Conservation (phyloP, 2,113 vertebrate genomes). For the Ibidorhyncha struthersii region DNA sequence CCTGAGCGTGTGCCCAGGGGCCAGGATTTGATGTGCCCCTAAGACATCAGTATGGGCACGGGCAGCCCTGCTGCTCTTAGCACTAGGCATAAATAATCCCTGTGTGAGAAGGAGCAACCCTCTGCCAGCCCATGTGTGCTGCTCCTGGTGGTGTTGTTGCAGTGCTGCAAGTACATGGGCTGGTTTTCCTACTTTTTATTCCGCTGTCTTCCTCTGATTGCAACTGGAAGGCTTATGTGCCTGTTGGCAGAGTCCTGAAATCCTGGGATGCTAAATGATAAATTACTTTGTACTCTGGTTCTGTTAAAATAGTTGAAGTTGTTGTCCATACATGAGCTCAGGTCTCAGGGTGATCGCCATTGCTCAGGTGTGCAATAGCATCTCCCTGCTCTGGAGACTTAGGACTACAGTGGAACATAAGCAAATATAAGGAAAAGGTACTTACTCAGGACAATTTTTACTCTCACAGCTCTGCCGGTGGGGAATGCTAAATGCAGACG, state of each 20-base stretch:
- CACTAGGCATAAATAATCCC: background rate
- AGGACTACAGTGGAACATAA: background rate
- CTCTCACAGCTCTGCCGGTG: background rate
- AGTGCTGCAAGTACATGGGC: background rate
- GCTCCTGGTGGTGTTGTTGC: background rate
- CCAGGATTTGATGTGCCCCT: background rate
- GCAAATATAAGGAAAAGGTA: background rate
- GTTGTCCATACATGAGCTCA: background rate
- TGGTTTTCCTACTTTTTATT: background rate
- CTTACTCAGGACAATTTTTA: background rate
- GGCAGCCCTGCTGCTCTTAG: background rate
- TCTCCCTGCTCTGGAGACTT: background rate
- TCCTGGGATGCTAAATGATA: background rate
- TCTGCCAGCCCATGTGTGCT: fast-evolving
- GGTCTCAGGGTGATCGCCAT: fast-evolving
- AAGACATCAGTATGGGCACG: background rate
- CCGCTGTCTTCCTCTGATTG: background rate
- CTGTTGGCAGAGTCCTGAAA: background rate
- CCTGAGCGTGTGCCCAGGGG: background rate
- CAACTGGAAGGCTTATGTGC: background rate
- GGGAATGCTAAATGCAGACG: background rate
- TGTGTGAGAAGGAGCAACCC: background rate
- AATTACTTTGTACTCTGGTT: background rate
- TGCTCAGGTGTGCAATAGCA: background rate
- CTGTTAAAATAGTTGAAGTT: background rate